These are phyloP conservation scores for Anthonomus grandis DNA, from an alignment of 1,140 invertebrate genomes.

Conservation along the genomic window DNA sequence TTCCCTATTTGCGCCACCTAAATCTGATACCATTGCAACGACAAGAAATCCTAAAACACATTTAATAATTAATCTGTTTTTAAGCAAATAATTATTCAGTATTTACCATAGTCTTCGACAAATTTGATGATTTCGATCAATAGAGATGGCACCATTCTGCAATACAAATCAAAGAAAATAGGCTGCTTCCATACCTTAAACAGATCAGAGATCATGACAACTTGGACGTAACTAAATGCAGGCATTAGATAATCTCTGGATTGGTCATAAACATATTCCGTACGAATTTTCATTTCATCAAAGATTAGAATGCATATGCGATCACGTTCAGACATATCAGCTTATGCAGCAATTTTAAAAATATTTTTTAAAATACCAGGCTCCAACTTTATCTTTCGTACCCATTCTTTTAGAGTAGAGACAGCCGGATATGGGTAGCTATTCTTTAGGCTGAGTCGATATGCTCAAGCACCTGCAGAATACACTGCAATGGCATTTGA, in stretches of 20 bases:
- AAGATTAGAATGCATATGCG: conserved; percentile 20
- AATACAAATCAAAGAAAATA: conserved; percentile 39
- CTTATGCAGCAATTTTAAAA: no score
- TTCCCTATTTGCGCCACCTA: conserved; percentile 35
- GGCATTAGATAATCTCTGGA: conserved; percentile 13
- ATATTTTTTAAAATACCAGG: conserved; percentile 18
- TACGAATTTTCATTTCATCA: conserved; percentile 29
- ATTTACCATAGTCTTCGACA: conserved; percentile 22
- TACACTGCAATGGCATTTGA: conserved; percentile 1
- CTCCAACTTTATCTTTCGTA: no score
- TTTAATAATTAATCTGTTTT: background rate
- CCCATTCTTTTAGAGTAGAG: conserved; percentile 19
- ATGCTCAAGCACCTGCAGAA: no score
- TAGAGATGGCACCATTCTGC: conserved; percentile 29
- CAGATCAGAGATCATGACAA: conserved; percentile 36
- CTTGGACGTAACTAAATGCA: conserved; percentile 29
- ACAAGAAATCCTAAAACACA: conserved; percentile 26
- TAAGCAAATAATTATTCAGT: no score
- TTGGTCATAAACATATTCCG: conserved; percentile 16
- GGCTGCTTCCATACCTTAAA: conserved; percentile 41
- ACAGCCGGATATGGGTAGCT: conserved; percentile 18
- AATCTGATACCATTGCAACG: conserved; percentile 34
- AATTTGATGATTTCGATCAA: conserved; percentile 32
- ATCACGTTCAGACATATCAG: no score
- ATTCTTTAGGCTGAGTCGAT: no score